Percentiles rank a stretch among this genome's conserved stretches.
Evolutionary conservation across 64 coral and sea anemone species (phyloP).

Genomic region (Stichodactyla helianthus): DNA sequence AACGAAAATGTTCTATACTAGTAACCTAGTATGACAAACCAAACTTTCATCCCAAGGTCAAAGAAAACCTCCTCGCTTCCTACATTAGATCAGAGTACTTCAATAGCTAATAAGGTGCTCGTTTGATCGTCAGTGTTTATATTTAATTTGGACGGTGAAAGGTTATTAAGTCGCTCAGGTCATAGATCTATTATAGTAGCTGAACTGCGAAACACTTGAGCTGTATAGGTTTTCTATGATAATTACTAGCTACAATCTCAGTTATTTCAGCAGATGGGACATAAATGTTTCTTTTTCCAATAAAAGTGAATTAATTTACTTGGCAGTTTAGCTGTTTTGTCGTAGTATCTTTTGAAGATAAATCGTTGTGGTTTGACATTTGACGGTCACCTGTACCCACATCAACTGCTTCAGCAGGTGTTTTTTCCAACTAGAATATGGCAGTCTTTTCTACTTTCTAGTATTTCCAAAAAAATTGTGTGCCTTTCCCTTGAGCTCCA

Average conservation of each 20-base stretch:
- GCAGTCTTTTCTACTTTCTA: background rate
- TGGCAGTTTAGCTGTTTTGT: background rate
- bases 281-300: background rate
- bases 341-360: background rate
- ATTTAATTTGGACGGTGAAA: background rate
- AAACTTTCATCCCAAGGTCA: background rate
- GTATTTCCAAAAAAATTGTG: too few relatives aligned
- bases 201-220: background rate
- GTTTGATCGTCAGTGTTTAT: background rate
- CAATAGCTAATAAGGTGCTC: background rate
- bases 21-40: background rate
- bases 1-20: background rate
- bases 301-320: background rate
- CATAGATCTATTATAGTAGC: background rate
- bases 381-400: background rate
- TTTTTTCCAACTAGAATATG: background rate
- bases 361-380: background rate
- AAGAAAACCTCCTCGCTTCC: background rate
- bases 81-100: conserved; percentile 4
- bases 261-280: background rate
- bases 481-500: too few relatives aligned
- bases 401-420: background rate
- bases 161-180: background rate
- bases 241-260: background rate
- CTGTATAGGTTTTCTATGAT: background rate